Conservation (phyloP, 2,113 vertebrate species). For the Eleginops maclovinus region DNA sequence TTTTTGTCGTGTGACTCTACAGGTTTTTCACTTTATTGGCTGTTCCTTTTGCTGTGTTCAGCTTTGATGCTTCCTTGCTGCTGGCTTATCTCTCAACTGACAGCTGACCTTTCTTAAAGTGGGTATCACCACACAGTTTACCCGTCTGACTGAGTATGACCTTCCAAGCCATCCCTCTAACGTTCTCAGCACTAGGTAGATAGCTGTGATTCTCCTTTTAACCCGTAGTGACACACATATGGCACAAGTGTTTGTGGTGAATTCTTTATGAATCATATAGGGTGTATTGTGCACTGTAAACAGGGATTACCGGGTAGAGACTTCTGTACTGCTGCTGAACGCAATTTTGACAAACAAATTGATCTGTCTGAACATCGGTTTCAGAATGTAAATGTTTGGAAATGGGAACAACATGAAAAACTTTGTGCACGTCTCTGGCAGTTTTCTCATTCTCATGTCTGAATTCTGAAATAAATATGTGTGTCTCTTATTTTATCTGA, state of each 20-base stretch:
- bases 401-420: too few relatives aligned
- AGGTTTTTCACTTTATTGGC: not conserved
- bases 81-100: constrained; percentile 19
- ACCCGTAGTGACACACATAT: not conserved
- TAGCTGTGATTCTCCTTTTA: constrained; percentile 9
- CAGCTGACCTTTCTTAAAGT: constrained; percentile 37
- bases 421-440: too few relatives aligned
- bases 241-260: not conserved
- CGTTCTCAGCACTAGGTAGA: not conserved
- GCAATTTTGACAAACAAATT: too few relatives aligned
- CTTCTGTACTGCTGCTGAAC: not conserved
- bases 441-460: too few relatives aligned
- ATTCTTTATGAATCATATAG: not conserved
- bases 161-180: constrained; percentile 1
- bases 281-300: not conserved
- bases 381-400: too few relatives aligned
- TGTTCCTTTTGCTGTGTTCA: not conserved
- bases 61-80: not conserved
- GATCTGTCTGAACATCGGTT: too few relatives aligned
- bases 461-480: too few relatives aligned
- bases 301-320: not conserved
- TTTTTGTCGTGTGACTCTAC: not conserved
- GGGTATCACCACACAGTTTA: constrained; percentile 18
- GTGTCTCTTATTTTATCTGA: too few relatives aligned
- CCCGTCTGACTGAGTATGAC: constrained; percentile 13